phyloP scores from a whole-genome alignment of 2,797 vertebrate genomes.

The Cynodonichthys magdalenae region DNA sequence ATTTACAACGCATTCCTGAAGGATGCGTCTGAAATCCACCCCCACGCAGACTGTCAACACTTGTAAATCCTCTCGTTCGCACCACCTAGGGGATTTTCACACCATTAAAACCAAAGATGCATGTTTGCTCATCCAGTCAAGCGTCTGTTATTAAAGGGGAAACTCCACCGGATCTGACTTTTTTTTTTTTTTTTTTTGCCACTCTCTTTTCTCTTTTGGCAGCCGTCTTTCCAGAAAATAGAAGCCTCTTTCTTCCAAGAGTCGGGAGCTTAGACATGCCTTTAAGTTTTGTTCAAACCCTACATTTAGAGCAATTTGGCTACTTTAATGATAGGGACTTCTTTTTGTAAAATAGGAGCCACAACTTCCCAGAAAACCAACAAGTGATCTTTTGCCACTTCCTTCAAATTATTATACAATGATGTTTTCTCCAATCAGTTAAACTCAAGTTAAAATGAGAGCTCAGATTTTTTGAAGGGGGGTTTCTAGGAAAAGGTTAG shows the following conservation, averaged over 20 bases:
- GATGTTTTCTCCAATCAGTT: background rate
- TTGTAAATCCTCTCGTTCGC: conserved; percentile 75
- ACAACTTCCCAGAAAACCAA: conserved; percentile 6
- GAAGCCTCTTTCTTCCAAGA: conserved; percentile 28
- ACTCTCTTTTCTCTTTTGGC: background rate
- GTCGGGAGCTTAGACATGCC: conserved; percentile 22
- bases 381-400: background rate
- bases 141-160: conserved; percentile 63
- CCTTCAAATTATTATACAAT: background rate
- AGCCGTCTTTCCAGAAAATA: conserved; percentile 32
- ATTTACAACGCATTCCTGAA: conserved; percentile 69
- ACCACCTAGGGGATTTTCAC: conserved; percentile 75
- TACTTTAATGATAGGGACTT: conserved; percentile 28
- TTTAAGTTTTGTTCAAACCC: conserved; percentile 47
- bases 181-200: background rate
- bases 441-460: no score
- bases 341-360: conserved; percentile 1
- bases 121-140: conserved; percentile 63
- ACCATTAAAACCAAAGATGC: conserved; percentile 49
- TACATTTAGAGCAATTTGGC: conserved; percentile 46
- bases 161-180: conserved; percentile 64
- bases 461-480: no score
- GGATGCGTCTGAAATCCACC: conserved; percentile 74
- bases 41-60: conserved; percentile 70
- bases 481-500: no score